phyloP scores from a whole-genome alignment of 2,797 vertebrate species.

The Muscicapa comitata region DNA sequence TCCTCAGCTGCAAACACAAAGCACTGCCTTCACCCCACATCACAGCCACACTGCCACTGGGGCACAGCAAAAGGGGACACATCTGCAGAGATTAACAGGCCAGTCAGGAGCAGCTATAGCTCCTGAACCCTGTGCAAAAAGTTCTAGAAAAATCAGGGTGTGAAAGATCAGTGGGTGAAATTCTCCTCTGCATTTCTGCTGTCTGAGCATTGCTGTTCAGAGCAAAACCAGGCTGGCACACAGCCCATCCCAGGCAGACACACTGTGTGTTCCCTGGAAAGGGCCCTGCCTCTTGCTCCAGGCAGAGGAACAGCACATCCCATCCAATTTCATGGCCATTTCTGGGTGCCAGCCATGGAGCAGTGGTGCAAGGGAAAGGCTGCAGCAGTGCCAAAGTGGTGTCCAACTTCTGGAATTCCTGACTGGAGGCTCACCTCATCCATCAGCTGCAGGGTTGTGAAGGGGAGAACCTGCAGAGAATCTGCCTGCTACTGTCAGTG shows the following conservation, averaged over 20 bases:
- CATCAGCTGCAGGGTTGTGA: neutral
- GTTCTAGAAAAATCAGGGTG: neutral
- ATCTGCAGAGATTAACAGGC: neutral
- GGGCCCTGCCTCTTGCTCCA: neutral
- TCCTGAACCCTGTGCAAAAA: neutral
- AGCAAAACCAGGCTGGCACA: neutral
- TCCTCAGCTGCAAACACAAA: neutral
- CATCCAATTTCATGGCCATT: neutral
- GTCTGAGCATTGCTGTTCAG: neutral
- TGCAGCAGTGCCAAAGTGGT: neutral
- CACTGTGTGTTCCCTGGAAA: neutral
- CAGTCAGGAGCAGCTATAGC: neutral
- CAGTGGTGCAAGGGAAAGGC: neutral
- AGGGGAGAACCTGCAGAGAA: neutral
- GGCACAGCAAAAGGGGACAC: neutral
- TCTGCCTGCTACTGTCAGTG: neutral
- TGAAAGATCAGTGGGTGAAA: neutral
- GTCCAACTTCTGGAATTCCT: neutral
- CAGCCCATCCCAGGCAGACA: accelerated
- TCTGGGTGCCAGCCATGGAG: neutral
- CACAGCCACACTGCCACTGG: neutral
- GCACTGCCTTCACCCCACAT: neutral
- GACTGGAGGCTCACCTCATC: neutral
- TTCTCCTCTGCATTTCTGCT: neutral
- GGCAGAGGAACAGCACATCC: neutral